Percentiles rank a stretch among this genome's conserved stretches.
Conservation (phyloP, 2,113 vertebrate genomes). For the Alces alces region DNA sequence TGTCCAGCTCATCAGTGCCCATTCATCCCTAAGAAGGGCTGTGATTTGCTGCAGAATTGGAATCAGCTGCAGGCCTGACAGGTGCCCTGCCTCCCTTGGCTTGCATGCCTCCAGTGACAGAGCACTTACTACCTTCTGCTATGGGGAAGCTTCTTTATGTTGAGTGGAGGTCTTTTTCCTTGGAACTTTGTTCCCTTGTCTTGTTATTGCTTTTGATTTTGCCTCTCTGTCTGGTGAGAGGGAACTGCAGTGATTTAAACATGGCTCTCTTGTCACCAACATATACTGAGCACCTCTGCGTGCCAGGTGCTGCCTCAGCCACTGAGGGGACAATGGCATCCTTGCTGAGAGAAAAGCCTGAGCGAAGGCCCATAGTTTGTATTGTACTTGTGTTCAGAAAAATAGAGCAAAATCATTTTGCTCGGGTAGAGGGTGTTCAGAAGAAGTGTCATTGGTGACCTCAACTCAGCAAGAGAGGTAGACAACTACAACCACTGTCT, state of each 20-base stretch:
- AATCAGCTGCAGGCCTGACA: slow-evolving; percentile 59
- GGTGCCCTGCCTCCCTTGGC: slow-evolving; percentile 44
- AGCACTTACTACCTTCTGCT: slow-evolving; percentile 43
- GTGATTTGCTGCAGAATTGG: slow-evolving; percentile 54
- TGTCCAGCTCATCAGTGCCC: slow-evolving; percentile 27
- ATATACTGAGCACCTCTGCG: slow-evolving; percentile 27
- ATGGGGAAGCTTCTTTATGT: slow-evolving; percentile 14
- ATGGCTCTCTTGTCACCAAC: slow-evolving; percentile 10
- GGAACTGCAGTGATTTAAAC: slow-evolving; percentile 42
- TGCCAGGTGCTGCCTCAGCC: slow-evolving; percentile 24
- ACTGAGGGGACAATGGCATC: slow-evolving; percentile 22
- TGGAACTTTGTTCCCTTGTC: slow-evolving; percentile 38
- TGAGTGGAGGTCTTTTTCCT: background rate
- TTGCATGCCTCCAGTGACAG: slow-evolving; percentile 56
- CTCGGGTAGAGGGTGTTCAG: background rate
- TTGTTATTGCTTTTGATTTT: slow-evolving; percentile 41
- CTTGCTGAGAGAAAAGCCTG: slow-evolving; percentile 45
- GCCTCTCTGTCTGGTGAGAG: slow-evolving; percentile 6
- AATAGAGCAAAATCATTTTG: background rate
- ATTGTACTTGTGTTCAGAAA: slow-evolving; percentile 20
- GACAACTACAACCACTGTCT: background rate
- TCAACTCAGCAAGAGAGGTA: background rate
- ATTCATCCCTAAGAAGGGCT: slow-evolving; percentile 44
- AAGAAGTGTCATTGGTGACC: background rate
- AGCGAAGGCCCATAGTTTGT: background rate